These are phyloP conservation scores for Machimus rusticus DNA, from an alignment of 2,888 invertebrate genomes.

Conservation along the genomic window DNA sequence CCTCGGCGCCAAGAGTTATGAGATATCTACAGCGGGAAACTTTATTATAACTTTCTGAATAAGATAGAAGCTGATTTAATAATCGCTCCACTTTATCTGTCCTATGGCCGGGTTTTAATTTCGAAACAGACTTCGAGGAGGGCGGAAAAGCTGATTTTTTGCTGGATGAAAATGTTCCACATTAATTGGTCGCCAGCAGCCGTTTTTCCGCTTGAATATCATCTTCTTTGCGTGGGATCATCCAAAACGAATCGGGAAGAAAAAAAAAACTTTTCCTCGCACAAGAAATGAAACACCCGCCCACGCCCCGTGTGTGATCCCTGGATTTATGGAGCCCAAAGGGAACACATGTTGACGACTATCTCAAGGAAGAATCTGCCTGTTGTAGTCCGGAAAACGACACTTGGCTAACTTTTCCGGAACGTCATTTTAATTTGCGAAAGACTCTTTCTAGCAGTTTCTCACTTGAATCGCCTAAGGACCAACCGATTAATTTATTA, in stretches of 20 bases:
- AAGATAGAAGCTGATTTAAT: conserved; percentile 18
- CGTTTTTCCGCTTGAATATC: neutral
- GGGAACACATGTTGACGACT: neutral
- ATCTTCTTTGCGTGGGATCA: neutral
- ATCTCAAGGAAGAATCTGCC: neutral
- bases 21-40: conserved; percentile 1
- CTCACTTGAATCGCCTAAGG: neutral
- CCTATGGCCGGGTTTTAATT: neutral
- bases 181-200: neutral
- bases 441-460: neutral
- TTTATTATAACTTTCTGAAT: conserved; percentile 28
- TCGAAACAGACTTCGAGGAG: neutral
- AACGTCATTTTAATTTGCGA: neutral
- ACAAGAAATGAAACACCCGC: neutral
- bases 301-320: neutral
- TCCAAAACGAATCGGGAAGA: neutral
- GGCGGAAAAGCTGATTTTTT: neutral
- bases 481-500: neutral
- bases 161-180: neutral
- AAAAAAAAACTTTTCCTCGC: neutral
- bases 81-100: conserved; percentile 4
- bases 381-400: neutral
- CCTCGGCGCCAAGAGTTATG: neutral
- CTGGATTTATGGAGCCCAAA: neutral
- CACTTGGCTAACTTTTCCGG: neutral